Base-by-base conservation (phyloP, 1,140 invertebrate genomes). In the Plectrocnemia conspersa region DNA sequence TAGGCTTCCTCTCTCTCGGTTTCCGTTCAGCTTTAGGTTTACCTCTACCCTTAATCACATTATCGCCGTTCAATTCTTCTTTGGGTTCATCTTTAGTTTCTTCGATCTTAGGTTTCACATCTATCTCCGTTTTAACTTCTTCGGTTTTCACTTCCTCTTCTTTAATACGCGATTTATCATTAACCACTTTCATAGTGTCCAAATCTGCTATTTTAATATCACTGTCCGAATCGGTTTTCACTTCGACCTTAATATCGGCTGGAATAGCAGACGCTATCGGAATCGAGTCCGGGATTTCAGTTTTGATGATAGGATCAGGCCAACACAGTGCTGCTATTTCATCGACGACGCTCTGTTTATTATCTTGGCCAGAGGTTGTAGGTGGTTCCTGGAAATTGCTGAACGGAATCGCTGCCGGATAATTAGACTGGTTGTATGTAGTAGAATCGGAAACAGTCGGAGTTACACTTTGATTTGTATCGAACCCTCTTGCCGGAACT, bases 171-270 rank as follows among this genome's bases (percentile, higher is more conserved):
- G 69, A 72, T 23, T 64, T 64, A 53, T 78, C 75, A 42, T 79
- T 72, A 52, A 77, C 76, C 15, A 80, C 77, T 65, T 77, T 78
- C 59, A 79, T 79, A 2, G 79, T 80, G 59, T 80, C 78, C 50
- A 80, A 73, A 64, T 79, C 78, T 54, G 76, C 78, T 24, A 79
- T 80, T 65, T 79, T 76, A 1, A 76, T 68, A 63, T 76, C 74
- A 3, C 69, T 71, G 44, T 76, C 74, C 1, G 74, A 76, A 65
- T 76, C 74, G 11, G 71, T 72, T 62, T 76, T 76, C 10, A 70
- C 65, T 63, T 73, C 74, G 6, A 62, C 53, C 67, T 77, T 77
- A 16, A 75, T 68, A 63, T 70, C 67, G 6, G 32, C n/a, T n/a
- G 44, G 25, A 9, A 25, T 52, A 35, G 47, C 18, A 35, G 25